phyloP scores from a whole-genome alignment of 1,140 invertebrate species.

The Bicyclus anynana region DNA sequence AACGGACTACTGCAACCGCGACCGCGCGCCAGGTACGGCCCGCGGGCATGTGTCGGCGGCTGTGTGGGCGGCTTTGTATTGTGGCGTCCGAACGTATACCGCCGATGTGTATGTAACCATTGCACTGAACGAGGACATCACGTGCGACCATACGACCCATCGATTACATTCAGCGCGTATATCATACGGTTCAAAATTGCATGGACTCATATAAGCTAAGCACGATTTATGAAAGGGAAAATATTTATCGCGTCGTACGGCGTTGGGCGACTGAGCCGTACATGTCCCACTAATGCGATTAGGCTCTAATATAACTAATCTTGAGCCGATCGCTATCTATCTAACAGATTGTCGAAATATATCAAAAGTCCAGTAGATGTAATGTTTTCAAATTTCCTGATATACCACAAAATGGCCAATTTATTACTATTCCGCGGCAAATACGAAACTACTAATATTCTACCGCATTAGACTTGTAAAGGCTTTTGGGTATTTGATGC shows the following conservation, averaged over 20 bases:
- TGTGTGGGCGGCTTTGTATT: slow-evolving; percentile 57
- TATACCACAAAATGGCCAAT: too few relatives aligned
- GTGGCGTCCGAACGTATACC: slow-evolving; percentile 56
- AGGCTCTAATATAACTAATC: too few relatives aligned
- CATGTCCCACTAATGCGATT: too few relatives aligned
- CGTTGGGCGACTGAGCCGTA: background rate
- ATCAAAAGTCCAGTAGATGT: too few relatives aligned
- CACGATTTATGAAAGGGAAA: background rate
- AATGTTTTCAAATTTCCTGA: too few relatives aligned
- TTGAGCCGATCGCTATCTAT: too few relatives aligned
- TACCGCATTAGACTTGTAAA: too few relatives aligned
- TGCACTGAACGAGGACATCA: slow-evolving; percentile 4
- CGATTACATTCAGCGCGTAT: background rate
- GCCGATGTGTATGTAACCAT: background rate
- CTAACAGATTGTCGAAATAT: too few relatives aligned
- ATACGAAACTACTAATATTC: too few relatives aligned
- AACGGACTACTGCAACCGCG: slow-evolving; percentile 80
- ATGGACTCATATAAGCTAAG: background rate
- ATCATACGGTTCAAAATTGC: slow-evolving; percentile 6
- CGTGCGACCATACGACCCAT: background rate
- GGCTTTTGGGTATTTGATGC: background rate
- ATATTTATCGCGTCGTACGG: background rate
- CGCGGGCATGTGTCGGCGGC: slow-evolving; percentile 48
- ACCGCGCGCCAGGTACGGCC: slow-evolving; percentile 64
- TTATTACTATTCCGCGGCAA: too few relatives aligned